Evolutionary conservation across 2,888 invertebrate genomes (phyloP).

Genomic region (Dermolepida albohirtum): DNA sequence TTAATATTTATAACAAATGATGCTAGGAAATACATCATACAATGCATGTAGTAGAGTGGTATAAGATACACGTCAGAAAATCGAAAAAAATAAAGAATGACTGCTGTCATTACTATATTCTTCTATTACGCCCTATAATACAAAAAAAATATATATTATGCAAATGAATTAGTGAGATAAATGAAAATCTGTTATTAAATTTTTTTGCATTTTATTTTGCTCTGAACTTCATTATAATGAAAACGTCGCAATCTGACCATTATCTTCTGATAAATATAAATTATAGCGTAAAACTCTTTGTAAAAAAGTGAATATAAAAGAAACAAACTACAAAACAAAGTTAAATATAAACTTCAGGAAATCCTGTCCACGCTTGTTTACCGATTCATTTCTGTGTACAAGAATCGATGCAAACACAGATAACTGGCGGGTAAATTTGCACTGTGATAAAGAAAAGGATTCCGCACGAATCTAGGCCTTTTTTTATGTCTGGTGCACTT

Average conservation of each 20-base stretch:
- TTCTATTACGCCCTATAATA: background rate
- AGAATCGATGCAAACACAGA: constrained; percentile 36
- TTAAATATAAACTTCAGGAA: constrained; percentile 36
- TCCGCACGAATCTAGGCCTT: constrained; percentile 23
- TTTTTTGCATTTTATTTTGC: constrained; percentile 3
- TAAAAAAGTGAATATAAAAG: constrained; percentile 25
- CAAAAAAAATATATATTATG: constrained; percentile 22
- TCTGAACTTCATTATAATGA: constrained; percentile 16
- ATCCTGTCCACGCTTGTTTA: constrained; percentile 39
- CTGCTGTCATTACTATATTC: too few species aligned
- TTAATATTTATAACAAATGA: too few species aligned
- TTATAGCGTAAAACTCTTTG: constrained; percentile 32
- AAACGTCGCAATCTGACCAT: constrained; percentile 17
- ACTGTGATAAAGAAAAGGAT: constrained; percentile 31
- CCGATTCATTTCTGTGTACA: constrained; percentile 37
- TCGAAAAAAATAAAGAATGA: too few species aligned
- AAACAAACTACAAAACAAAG: constrained; percentile 33
- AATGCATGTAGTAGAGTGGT: too few species aligned
- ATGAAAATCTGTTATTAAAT: background rate
- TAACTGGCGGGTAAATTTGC: constrained; percentile 37
- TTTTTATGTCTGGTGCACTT: constrained; percentile 21
- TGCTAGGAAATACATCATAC: too few species aligned
- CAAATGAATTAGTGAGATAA: background rate
- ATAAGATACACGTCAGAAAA: too few species aligned
- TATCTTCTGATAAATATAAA: constrained; percentile 33